These are phyloP conservation scores for Drosophila rufa DNA, from an alignment of 1,140 invertebrate genomes.

Conservation along the genomic window DNA sequence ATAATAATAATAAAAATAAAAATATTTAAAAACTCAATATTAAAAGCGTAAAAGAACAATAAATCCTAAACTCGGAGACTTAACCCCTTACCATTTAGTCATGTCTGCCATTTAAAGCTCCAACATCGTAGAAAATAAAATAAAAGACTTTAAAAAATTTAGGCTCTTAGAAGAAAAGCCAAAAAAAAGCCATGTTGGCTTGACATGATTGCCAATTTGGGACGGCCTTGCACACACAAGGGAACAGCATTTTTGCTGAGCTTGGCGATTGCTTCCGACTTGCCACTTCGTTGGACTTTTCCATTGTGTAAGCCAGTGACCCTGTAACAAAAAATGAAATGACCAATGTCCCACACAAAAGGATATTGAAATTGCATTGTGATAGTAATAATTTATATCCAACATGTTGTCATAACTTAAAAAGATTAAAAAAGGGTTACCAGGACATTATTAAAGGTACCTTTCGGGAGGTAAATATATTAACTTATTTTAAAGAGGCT, in stretches of 20 bases:
- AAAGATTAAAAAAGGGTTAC: neutral
- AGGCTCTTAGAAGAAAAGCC: neutral
- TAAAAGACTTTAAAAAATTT: neutral
- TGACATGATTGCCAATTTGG: neutral
- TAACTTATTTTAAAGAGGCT: no score
- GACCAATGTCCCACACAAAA: slow-evolving; percentile 17
- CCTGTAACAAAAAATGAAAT: slow-evolving; percentile 16
- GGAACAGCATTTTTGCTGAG: slow-evolving; percentile 41
- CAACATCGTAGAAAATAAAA: neutral
- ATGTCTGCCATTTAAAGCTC: no score
- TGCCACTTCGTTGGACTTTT: slow-evolving; percentile 48
- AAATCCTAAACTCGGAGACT: no score
- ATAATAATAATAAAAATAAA: no score
- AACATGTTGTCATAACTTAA: slow-evolving; percentile 1
- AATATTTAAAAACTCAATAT: no score
- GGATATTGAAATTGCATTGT: slow-evolving; percentile 59
- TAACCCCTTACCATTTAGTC: no score
- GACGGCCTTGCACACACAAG: neutral
- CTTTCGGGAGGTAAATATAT: no score
- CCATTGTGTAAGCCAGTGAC: slow-evolving; percentile 21
- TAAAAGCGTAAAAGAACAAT: no score
- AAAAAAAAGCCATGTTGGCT: neutral
- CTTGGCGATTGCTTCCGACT: slow-evolving; percentile 26
- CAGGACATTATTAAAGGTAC: neutral
- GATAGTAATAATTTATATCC: slow-evolving; percentile 54